Base-by-base conservation (phyloP, 92 coral and sea anemone species). In the Umimayanthus kanabou region DNA sequence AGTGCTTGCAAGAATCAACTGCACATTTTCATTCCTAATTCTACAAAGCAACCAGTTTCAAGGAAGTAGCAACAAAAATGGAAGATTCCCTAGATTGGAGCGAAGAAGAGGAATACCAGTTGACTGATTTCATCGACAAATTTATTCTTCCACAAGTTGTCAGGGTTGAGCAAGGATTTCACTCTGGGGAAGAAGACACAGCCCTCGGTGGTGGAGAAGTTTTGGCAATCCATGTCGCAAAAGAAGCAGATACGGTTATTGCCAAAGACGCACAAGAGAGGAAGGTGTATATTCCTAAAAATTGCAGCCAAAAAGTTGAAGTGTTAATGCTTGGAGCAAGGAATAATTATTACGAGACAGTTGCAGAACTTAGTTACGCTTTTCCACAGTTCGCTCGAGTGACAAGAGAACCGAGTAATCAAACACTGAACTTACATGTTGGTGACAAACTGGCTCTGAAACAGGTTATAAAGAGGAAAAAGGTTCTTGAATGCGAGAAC, bases 131-230 rank as follows among this genome's bases (percentile, higher is more conserved):
- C 43, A 49, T 89, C 4, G 26, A 25, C 64, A 76, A 89, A 77
- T 83, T 78, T 29, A 40, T 77, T 20, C 72, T 89, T 20, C 91
- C 91, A 16, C 91, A 89, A 83, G 88, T 89, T 14, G 84, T 76
- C n/a, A 30, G 76, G 26, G 79, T 89, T 23, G 88, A 53, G 15
- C 83, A 82, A n/a, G 88, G 91, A 11, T 66, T 81, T 33, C 88
- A 89, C 64, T 87, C 82, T 18, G 88, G 88, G 0, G 40, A 58
- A 43, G 88, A 89, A 15, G 61, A 64, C 20, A 9, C 88, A 25
- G 79, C 83, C 15, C 64, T 89, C 2, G 91, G 91, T 15, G 65
- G 74, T 42, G 91, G 91, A 13, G 84, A 89, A 76, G 77, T 89
- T n/a, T 50, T 89, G 20, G 83, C 91, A 5, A 45, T 89, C 26